Evolutionary conservation across 2,888 invertebrate genomes (phyloP), one percentile per base, ranked within the genome.

Genomic region (Sycophila texana): DNA sequence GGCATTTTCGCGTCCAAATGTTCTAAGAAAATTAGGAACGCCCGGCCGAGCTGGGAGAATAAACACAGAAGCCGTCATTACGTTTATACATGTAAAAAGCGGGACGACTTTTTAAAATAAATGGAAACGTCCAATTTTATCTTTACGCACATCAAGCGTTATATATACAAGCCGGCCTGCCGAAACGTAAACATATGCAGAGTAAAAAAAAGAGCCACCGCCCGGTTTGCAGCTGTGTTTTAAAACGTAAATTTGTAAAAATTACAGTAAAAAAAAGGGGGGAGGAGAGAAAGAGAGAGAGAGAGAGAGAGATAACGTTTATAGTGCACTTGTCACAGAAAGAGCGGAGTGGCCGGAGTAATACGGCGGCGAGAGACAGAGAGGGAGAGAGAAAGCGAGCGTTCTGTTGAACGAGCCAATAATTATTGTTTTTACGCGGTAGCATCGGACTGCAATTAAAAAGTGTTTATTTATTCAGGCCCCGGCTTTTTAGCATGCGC

Each of bases 401-500:
- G 84, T 83, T 84, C 81, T 83, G 84, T 84, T 83, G 83, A 85
- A 84, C 84, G 84, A 86, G 88, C 86, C 88, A 88, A 89, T 89
- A 89, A 90, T 90, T 89, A 90, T 90, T 90, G 88, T 90, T 90
- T 89, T 90, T 89, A 88, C 86, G 85, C 85, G 82, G 86, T 84
- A 87, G 86, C 88, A 87, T 86, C 87, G 86, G 87, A 86, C 86
- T 87, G 89, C 89, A 90, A 90, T 90, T 89, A 90, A 90, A 90
- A 90, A 90, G 89, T 89, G 89, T 90, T 90, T 89, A 90, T 89
- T 90, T 89, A 90, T 90, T 89, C 89, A 89, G 86, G 82, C 84
- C 39, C 83, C 86, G 87, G 87, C 88, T 89, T 89, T 90, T 89
- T 89, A 88, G 86, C 87, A 87, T 87, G 86, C 86, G 85, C 85